Percentiles rank a stretch among this genome's conserved stretches.
Conservation (phyloP, 23 tunicate species). For the Phallusia fumigata region DNA sequence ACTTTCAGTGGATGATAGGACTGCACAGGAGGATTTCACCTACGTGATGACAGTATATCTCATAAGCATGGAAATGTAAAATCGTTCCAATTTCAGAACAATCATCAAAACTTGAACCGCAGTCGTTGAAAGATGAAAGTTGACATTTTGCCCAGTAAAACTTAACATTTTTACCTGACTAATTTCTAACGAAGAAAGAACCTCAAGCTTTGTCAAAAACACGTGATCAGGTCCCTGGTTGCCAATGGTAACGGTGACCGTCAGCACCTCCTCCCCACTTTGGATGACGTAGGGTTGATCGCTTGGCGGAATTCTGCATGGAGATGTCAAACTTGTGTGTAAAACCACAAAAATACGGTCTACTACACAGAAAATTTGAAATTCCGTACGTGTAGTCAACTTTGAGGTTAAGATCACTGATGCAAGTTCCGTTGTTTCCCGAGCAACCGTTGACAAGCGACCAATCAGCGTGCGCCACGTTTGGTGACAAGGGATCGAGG, state of each 20-base stretch:
- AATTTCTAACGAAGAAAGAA: not conserved
- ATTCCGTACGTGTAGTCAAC: not conserved
- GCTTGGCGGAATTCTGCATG: not conserved
- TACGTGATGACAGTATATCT: not conserved
- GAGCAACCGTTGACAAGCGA: not conserved
- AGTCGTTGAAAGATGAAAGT: too few species aligned
- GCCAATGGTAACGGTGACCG: conserved; percentile 1
- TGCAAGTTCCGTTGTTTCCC: not conserved
- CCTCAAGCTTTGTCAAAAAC: not conserved
- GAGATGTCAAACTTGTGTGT: not conserved
- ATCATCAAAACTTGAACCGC: too few species aligned
- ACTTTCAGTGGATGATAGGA: not conserved
- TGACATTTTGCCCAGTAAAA: too few species aligned
- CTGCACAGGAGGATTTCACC: not conserved
- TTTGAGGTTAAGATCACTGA: not conserved
- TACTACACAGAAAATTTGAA: too few species aligned
- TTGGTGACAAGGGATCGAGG: too few species aligned
- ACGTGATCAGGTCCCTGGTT: not conserved
- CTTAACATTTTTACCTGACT: not conserved
- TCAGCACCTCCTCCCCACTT: not conserved
- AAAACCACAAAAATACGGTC: not conserved
- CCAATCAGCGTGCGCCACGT: not conserved
- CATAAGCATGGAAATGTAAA: not conserved
- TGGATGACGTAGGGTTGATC: not conserved
- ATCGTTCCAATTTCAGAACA: too few species aligned